Percentiles rank a stretch among this genome's conserved stretches.
Evolutionary conservation across 92 coral and sea anemone species (phyloP).

Genomic region (Galaxea fascicularis): DNA sequence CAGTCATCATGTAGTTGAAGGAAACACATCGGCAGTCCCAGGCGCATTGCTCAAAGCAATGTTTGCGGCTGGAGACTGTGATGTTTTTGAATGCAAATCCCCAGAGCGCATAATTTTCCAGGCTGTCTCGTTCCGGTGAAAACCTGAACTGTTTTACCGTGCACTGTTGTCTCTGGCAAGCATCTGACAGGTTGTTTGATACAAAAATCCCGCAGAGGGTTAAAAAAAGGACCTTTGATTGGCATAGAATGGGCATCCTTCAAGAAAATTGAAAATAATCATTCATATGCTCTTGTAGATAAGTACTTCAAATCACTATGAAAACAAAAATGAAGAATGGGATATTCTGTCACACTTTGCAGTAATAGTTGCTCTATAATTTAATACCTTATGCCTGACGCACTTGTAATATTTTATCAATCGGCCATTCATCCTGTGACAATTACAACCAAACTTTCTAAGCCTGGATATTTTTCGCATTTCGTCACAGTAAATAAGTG

Average conservation of each 20-base stretch:
- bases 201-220: background rate
- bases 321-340: background rate
- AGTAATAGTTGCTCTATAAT: no score
- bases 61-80: constrained; percentile 27
- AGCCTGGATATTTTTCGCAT: no score
- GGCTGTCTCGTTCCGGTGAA: constrained; percentile 22
- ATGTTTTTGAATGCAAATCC: constrained; percentile 7
- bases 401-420: no score
- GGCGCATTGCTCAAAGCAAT: constrained; percentile 39
- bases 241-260: background rate
- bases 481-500: no score
- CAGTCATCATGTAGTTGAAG: constrained; percentile 21
- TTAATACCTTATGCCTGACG: no score
- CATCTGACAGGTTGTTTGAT: background rate
- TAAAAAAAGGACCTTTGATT: background rate
- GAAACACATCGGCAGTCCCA: constrained; percentile 44
- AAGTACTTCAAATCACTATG: background rate
- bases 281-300: background rate
- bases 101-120: constrained; percentile 30
- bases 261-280: background rate
- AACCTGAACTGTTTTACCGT: constrained; percentile 18
- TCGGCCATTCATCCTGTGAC: no score
- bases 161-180: constrained; percentile 4
- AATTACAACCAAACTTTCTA: no score
- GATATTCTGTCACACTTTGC: no score